These are phyloP conservation scores for Oligia latruncula DNA, from an alignment of 2,888 invertebrate genomes.

Conservation along the genomic window DNA sequence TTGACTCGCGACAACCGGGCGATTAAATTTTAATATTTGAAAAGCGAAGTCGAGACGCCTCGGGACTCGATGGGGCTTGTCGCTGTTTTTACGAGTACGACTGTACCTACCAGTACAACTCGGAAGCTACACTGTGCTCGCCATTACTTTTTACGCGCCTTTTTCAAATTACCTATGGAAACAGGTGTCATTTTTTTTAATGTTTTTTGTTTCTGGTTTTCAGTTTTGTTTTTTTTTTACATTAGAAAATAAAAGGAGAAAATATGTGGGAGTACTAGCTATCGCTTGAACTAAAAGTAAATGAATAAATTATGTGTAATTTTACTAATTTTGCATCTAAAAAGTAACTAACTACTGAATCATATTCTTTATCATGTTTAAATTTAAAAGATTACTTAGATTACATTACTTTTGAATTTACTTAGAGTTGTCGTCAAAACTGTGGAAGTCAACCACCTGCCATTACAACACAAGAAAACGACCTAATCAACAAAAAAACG, in stretches of 20 bases:
- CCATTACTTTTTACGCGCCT: slow-evolving; percentile 65
- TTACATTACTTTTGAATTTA: too few relatives aligned
- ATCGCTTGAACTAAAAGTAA: too few relatives aligned
- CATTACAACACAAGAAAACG: background rate
- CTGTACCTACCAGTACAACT: slow-evolving; percentile 67
- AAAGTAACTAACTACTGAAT: background rate
- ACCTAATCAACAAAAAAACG: slow-evolving; percentile 28
- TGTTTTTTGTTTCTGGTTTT: slow-evolving; percentile 9
- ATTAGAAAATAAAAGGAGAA: too few relatives aligned
- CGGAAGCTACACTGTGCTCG: slow-evolving; percentile 59
- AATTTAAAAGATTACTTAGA: background rate
- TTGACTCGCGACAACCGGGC: slow-evolving; percentile 90
- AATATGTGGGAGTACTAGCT: too few relatives aligned
- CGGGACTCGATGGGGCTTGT: slow-evolving; percentile 81
- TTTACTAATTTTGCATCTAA: too few relatives aligned
- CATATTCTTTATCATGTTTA: background rate
- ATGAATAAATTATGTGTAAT: too few relatives aligned
- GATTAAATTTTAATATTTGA: slow-evolving; percentile 91
- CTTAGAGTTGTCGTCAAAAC: background rate
- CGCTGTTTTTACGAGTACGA: slow-evolving; percentile 78
- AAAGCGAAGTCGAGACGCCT: slow-evolving; percentile 83
- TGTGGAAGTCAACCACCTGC: background rate
- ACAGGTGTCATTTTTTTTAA: slow-evolving; percentile 52
- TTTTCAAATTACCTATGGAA: slow-evolving; percentile 50
- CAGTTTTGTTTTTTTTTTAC: too few relatives aligned